phyloP scores from a whole-genome alignment of 2,797 vertebrate species.

The Alauda arvensis region DNA sequence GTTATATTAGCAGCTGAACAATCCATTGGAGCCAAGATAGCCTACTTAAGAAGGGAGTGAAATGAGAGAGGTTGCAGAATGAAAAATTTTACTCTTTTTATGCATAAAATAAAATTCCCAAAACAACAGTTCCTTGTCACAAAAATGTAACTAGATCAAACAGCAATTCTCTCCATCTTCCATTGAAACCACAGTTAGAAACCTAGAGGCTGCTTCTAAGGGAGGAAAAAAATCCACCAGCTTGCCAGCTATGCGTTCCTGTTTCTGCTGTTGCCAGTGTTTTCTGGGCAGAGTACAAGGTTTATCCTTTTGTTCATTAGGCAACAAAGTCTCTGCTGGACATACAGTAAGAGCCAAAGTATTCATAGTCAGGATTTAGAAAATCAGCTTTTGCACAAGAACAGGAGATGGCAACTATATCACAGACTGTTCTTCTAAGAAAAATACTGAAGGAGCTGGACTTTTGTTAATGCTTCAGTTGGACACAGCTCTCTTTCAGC shows the following conservation, averaged over 20 bases:
- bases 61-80: neutral
- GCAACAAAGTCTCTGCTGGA: neutral
- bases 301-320: neutral
- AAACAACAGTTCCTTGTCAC: neutral
- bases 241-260: neutral
- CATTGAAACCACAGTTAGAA: neutral
- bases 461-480: neutral
- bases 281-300: neutral
- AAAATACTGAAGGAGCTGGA: neutral
- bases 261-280: neutral
- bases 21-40: neutral
- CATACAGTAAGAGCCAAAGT: neutral
- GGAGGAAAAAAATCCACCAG: neutral
- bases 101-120: neutral
- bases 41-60: neutral
- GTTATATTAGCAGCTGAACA: neutral
- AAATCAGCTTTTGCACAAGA: neutral
- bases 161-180: neutral
- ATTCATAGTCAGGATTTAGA: neutral
- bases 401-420: neutral
- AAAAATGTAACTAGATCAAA: neutral
- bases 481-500: neutral
- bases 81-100: constrained; percentile 2
- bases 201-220: neutral
- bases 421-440: neutral